Percentiles rank a stretch among this genome's conserved stretches.
Conservation (phyloP, 2,113 vertebrate genomes). For the Prionailurus bengalensis region DNA sequence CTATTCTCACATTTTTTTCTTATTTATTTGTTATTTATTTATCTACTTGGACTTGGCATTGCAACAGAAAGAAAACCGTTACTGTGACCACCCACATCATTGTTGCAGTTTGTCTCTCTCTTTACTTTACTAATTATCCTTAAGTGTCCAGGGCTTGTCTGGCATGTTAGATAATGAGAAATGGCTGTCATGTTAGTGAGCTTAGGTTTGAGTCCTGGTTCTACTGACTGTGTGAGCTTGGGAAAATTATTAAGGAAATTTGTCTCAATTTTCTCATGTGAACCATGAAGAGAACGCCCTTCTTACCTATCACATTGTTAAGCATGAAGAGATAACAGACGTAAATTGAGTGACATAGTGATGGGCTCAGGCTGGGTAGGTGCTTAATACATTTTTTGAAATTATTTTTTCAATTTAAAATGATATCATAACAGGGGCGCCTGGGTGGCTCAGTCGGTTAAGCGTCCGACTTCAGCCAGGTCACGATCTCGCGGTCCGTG, state of each 20-base stretch:
- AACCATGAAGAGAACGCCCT: background rate
- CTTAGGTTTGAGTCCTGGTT: background rate
- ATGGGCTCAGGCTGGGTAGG: background rate
- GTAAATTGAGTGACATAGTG: background rate
- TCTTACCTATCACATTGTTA: background rate
- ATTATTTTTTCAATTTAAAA: conserved; percentile 27
- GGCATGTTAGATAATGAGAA: background rate
- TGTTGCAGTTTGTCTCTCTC: background rate
- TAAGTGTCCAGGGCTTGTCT: background rate
- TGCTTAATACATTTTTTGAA: background rate
- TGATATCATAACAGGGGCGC: too few relatives aligned
- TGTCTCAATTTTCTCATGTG: background rate
- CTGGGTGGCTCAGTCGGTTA: too few relatives aligned
- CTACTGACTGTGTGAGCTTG: background rate
- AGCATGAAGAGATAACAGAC: background rate
- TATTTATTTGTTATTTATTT: background rate
- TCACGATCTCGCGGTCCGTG: too few relatives aligned
- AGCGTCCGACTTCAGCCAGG: too few relatives aligned
- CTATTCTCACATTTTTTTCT: background rate
- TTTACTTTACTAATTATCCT: background rate
- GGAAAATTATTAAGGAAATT: background rate
- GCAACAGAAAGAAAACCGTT: background rate
- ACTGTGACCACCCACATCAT: background rate
- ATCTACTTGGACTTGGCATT: background rate
- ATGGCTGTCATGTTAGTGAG: background rate